These are phyloP conservation scores for Oncorhynchus tshawytscha DNA, from an alignment of 2,113 vertebrate genomes.

Conservation along the genomic window DNA sequence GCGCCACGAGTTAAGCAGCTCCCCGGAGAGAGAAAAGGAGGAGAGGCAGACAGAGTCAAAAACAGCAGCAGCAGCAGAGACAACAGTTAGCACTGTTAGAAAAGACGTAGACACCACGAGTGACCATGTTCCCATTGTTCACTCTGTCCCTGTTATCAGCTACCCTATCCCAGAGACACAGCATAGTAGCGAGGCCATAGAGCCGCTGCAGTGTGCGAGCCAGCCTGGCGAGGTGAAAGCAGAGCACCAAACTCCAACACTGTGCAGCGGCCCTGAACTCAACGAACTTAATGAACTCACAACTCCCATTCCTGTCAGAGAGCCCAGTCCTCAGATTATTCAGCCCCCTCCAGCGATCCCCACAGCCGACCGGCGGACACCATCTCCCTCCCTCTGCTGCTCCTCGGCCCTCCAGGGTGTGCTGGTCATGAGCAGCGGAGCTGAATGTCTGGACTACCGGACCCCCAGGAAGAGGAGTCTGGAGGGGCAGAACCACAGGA, in stretches of 20 bases:
- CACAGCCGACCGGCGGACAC: conserved; percentile 49
- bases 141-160: conserved; percentile 77
- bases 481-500: conserved; percentile 59
- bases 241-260: conserved; percentile 43
- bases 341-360: conserved; percentile 45
- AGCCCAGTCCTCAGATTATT: conserved; percentile 38
- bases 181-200: conserved; percentile 25
- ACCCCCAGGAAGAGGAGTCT: conserved; percentile 65
- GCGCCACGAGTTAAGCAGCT: conserved; percentile 77
- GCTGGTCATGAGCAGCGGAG: conserved; percentile 71
- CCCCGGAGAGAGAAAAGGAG: conserved; percentile 64
- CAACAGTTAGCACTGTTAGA: conserved; percentile 37
- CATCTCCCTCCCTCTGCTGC: conserved; percentile 22
- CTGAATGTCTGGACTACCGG: conserved; percentile 74
- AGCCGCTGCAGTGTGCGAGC: conserved; percentile 31
- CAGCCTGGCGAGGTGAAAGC: conserved; percentile 32
- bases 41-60: conserved; percentile 49
- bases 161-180: conserved; percentile 55
- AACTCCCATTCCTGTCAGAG: conserved; percentile 34
- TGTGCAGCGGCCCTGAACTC: conserved; percentile 38
- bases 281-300: background rate
- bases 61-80: conserved; percentile 29
- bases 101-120: conserved; percentile 50
- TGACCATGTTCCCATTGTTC: conserved; percentile 50
- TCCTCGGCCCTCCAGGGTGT: conserved; percentile 66